These are phyloP conservation scores for Lasioglossum zephyrum DNA, from an alignment of 2,888 invertebrate genomes.

Conservation along the genomic window DNA sequence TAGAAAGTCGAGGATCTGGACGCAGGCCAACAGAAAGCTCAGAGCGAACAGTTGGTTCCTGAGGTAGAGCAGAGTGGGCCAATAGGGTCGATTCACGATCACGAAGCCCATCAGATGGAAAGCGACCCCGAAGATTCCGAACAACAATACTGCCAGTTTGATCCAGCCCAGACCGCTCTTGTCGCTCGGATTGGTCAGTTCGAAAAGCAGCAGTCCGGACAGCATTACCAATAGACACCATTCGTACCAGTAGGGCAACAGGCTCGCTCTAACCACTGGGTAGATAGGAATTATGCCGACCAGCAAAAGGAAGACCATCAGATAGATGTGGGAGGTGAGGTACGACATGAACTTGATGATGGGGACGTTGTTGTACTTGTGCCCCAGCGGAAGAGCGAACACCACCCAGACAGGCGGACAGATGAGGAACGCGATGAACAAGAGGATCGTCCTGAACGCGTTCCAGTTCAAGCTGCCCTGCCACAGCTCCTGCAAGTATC, in stretches of 20 bases:
- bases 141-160: constrained; percentile 93
- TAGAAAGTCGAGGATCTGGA: constrained; percentile 98
- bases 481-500: constrained; percentile 99
- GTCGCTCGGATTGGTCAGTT: constrained; percentile 98
- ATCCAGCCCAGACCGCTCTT: constrained; percentile 98
- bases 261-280: constrained; percentile 91
- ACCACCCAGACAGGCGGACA: constrained; percentile 98
- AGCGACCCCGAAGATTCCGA: constrained; percentile 95
- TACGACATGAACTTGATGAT: constrained; percentile 99
- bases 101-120: constrained; percentile 93
- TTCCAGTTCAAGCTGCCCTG: constrained; percentile 98
- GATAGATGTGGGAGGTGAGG: constrained; percentile 98
- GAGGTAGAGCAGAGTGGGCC: constrained; percentile 96
- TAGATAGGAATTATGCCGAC: constrained; percentile 95
- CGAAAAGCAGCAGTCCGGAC: constrained; percentile 96
- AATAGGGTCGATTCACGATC: constrained; percentile 88
- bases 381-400: constrained; percentile 97
- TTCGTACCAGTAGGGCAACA: constrained; percentile 97
- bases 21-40: constrained; percentile 97
- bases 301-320: constrained; percentile 96
- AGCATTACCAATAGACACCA: constrained; percentile 98
- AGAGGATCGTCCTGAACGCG: constrained; percentile 96
- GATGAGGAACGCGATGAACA: constrained; percentile 96
- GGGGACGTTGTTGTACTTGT: constrained; percentile 98
- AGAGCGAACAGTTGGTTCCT: constrained; percentile 98